Evolutionary conservation across 2,888 invertebrate genomes (phyloP), one percentile per base, ranked within the genome.

Genomic region (Xanthia togata): DNA sequence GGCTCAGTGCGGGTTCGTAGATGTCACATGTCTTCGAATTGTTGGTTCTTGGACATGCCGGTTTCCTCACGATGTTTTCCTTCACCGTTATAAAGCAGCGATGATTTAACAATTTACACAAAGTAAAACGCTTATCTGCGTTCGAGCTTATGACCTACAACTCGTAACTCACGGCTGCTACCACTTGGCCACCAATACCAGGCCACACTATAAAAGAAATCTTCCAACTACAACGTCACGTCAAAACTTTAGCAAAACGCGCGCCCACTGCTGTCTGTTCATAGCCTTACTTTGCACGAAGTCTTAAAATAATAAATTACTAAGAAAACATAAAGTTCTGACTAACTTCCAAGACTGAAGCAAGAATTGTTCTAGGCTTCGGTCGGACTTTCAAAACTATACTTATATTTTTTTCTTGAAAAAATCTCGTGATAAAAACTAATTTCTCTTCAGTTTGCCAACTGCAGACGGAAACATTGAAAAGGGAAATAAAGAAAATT

Each of bases 291-390:
- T 72, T 72, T 62, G 53, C 14, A 53, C 23, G 4, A 53, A 72
- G 60, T 67, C 82, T 81, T 31, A 78, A 83, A 85, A 87, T 79
- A 78, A 87, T 73, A 83, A 81, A 85, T 85, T 83, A 83, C 78
- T 53, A 62, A 79, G 81, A 77, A 83, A 83, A 78, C 68, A 73
- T 73, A 75, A 87, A 87, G 73, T 81, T 78, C 65, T 38, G 31
- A 70, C 59, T 55, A 82, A 87, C 74, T 81, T 79, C 64, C 74
- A 60, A 74, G 65, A 67, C 68, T 75, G 70, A 53, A 76, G 71
- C 71, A 74, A 73, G 76, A 79, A 78, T 62, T 65, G 57, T 82
- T 76, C 65, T 78, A 80, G 86, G 62, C 78, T 78, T 83, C 67
- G 17, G 64, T 64, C 41, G n/a, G 47, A 64, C 63, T 72, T 71